Evolutionary conservation across 2,113 vertebrate genomes (phyloP).

Genomic region (Anolis sagrei): DNA sequence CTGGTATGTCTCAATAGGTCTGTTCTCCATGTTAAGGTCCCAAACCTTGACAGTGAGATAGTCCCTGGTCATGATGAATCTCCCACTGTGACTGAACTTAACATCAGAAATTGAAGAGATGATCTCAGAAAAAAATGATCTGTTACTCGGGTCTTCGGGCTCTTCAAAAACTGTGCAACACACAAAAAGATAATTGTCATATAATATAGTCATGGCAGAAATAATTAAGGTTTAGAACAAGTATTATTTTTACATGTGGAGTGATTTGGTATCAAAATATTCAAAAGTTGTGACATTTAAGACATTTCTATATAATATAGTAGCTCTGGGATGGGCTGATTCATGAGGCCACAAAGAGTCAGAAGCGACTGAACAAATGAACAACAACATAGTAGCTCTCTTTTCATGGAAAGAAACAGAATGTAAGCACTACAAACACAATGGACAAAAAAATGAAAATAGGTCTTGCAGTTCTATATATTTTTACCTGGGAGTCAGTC

Average conservation of each 20-base stretch:
- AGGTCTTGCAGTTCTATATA: background rate
- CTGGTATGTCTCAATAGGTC: constrained; percentile 96
- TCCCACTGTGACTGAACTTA: constrained; percentile 96
- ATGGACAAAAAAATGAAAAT: background rate
- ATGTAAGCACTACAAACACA: background rate
- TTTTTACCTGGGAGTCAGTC: background rate
- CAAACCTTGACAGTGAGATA: constrained; percentile 97
- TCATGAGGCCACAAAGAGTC: no score
- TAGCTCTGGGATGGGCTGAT: no score
- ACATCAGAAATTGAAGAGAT: constrained; percentile 98
- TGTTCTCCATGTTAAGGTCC: constrained; percentile 98
- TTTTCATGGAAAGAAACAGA: background rate
- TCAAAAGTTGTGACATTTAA: background rate
- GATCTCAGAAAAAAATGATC: constrained; percentile 96
- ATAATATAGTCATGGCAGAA: background rate
- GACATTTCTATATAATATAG: background rate
- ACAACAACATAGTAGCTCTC: no score
- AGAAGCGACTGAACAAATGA: no score
- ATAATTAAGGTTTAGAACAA: background rate
- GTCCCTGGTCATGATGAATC: constrained; percentile 96
- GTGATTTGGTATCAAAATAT: background rate
- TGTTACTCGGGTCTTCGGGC: constrained; percentile 93
- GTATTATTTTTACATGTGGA: background rate
- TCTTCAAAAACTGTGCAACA: constrained; percentile 90
- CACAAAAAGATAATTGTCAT: constrained; percentile 16